phyloP scores from a whole-genome alignment of 2,888 invertebrate genomes.

The Caenorhabditis panamensis region DNA sequence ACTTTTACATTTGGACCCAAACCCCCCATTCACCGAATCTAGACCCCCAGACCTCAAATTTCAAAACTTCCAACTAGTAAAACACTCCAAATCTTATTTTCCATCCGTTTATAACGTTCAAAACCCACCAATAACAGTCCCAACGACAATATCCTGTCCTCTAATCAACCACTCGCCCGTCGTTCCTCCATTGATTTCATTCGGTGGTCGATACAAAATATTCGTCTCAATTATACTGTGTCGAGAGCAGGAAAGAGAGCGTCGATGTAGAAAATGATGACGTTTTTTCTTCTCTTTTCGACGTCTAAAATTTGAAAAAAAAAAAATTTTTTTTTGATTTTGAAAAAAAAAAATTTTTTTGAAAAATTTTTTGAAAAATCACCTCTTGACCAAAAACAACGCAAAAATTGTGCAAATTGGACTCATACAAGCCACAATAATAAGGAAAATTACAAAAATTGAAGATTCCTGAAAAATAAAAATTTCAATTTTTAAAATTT shows the following conservation, averaged over 20 bases:
- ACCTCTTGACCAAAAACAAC: conserved; percentile 46
- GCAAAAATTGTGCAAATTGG: conserved; percentile 56
- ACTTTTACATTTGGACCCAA: no score
- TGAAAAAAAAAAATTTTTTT: no score
- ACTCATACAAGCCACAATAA: conserved; percentile 45
- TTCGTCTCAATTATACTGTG: conserved; percentile 76
- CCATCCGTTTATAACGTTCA: no score
- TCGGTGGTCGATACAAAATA: conserved; percentile 71
- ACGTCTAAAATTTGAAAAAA: conserved; percentile 9
- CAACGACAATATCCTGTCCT: conserved; percentile 71
- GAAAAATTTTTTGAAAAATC: neutral
- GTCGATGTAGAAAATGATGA: conserved; percentile 45
- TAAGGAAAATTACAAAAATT: conserved; percentile 35
- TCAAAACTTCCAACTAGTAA: no score
- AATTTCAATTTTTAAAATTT: neutral
- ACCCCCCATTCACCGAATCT: no score
- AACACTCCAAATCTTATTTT: neutral
- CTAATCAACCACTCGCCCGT: conserved; percentile 67
- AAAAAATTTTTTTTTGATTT: no score
- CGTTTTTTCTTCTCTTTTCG: conserved; percentile 30
- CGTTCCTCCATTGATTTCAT: conserved; percentile 37
- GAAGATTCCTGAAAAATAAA: conserved; percentile 37
- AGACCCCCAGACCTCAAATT: no score
- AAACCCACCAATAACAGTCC: conserved; percentile 66
- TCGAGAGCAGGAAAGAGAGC: conserved; percentile 60